Base-by-base conservation (phyloP, 2,888 invertebrate species). In the Seira musarum region DNA sequence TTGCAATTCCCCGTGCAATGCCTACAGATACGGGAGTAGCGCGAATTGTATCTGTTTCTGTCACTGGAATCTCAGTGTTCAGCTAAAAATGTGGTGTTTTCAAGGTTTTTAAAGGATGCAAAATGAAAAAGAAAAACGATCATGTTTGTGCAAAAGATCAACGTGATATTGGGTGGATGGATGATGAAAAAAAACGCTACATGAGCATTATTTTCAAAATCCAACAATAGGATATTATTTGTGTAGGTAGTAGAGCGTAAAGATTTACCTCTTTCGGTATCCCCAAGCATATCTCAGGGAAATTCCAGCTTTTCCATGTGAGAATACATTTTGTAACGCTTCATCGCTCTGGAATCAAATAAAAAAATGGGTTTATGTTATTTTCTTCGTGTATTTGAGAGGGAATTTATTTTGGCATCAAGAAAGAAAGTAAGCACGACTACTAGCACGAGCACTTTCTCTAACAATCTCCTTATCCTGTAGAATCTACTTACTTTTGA, bases 221-320 rank as follows among this genome's bases (percentile, higher is more conserved):
- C n/a, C 10, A 46, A 21, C 13, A 57, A 64, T n/a, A 15, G 63
- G 63, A 63, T 24, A 24, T 49, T 49, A 49, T 49, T 49, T 49
- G 49, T 49, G 49, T 13, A 49, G 49, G 49, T 49, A 49, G 13
- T 49, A 24, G 30, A 65, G 19, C 70, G 85, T n/a, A 49, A 49
- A 49, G 49, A 49, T 49, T 86, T 81, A 88, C 88, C 8, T 89
- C 89, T 65, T 87, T 76, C 1, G 91, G 91, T 74, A 90, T 84
- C 30, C 92, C 92, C 17, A 87, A 79, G 73, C 87, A 88, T 5
- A 94, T 87, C 88, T 94, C 93, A 0, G 92, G 90, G 49, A 88
- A 93, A 95, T 85, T 90, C 90, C 3, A 93, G 86, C 71, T 91
- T 90, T 83, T 91, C 90, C 91, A 94, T 92, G 49, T 90, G 88